Evolutionary conservation across 2,113 vertebrate species (phyloP), one percentile per base, ranked within the genome.

Genomic region (Delphinus delphis): DNA sequence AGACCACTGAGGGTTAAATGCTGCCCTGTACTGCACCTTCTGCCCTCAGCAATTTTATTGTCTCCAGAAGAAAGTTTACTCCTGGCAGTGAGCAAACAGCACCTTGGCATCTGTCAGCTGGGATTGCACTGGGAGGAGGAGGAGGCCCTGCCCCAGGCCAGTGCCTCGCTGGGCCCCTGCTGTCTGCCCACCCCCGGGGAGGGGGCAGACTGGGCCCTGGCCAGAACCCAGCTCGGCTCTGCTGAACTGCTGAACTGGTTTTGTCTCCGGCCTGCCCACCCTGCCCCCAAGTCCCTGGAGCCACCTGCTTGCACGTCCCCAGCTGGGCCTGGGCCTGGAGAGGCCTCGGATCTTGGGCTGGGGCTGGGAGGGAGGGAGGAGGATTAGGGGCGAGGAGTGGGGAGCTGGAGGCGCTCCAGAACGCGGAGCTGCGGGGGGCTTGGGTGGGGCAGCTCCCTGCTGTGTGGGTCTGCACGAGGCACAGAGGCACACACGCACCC

Each of bases 1-100:
- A 31, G 50, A 36, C 41, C 82, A 17, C 67, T 10, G 55, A 89
- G 93, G 88, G 97, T 98, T 97, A 98, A 98, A 12, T 2, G 62
- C 36, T 15, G 38, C 85, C 90, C 68, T 70, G n/a, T 2, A 18
- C 28, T 50, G 53, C 47, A 8, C 63, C 95, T 95, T 85, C 88
- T 86, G 95, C 93, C 82, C 83, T 63, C 79, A 77, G 89, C 88
- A 80, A 70, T 84, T 93, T 95, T 92, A 97, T 96, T 97, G 96
- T 97, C 97, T 92, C 84, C 88, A 38, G 89, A 91, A 90, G 96
- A 89, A 95, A 83, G 96, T 98, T 98, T 97, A 62, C 96, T 83
- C 84, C 95, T 81, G 96, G 74, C 68, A 63, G 17, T 55, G 68
- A 97, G 96, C 97, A 97, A 97, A 98, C 74, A 96, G 95, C 74